phyloP scores from a whole-genome alignment of 2,113 vertebrate species.

The Phyllostomus discolor region DNA sequence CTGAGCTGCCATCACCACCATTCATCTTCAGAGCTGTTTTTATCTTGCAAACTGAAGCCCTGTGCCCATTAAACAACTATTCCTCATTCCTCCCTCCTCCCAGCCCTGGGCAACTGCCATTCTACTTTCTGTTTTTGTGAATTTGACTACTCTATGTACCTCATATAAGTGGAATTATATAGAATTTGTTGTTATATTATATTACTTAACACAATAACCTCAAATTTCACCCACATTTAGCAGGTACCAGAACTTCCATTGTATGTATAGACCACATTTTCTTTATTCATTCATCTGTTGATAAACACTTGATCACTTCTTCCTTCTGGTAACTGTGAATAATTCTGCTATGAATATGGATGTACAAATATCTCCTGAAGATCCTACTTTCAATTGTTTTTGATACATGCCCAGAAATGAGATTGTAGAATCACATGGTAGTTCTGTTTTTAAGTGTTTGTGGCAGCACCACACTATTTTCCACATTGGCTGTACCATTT shows the following conservation, averaged over 20 bases:
- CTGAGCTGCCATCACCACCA: neutral
- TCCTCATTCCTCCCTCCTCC: accelerated
- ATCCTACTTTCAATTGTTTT: neutral
- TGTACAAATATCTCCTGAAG: neutral
- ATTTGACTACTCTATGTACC: neutral
- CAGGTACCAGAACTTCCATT: neutral
- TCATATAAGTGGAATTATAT: neutral
- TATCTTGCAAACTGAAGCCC: neutral
- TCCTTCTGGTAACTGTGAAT: neutral
- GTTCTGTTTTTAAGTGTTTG: neutral
- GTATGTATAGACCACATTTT: neutral
- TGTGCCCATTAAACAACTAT: neutral
- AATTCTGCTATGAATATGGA: neutral
- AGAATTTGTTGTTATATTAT: neutral
- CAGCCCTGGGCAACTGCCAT: neutral
- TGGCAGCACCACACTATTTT: neutral
- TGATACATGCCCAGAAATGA: neutral
- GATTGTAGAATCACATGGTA: neutral
- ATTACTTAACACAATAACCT: neutral
- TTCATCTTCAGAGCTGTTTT: neutral
- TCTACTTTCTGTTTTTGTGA: neutral
- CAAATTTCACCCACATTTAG: neutral
- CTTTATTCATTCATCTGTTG: neutral
- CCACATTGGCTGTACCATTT: neutral
- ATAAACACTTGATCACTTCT: neutral